Base-by-base conservation (phyloP, 1,140 invertebrate genomes). In the Subanguina moxae region DNA sequence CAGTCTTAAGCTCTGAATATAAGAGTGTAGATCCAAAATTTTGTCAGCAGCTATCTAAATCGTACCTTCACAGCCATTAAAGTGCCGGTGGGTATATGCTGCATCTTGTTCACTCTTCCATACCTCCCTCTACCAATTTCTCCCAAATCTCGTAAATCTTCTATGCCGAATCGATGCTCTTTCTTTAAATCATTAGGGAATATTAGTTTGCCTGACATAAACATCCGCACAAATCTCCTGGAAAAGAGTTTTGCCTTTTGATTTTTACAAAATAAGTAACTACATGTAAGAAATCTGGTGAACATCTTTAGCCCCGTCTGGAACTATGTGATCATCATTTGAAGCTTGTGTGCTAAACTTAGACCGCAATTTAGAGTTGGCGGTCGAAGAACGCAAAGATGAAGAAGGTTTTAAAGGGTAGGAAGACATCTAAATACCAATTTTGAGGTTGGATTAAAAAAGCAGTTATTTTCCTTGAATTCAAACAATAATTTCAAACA, bases 31-130 rank as follows among this genome's bases (percentile, higher is more conserved):
- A n/a, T n/a, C n/a, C n/a, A n/a, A n/a, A n/a, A n/a, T n/a, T n/a
- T n/a, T n/a, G n/a, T n/a, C n/a, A n/a, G n/a, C n/a, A n/a, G n/a
- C n/a, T n/a, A n/a, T n/a, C n/a, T n/a, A n/a, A 52, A 52, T 52
- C 3, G 48, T 84, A 89, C 89, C 86, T 96, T 96, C 48, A 96
- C 93, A 83, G 93, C 93, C 88, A 96, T 92, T 56, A 90, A 88
- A 76, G 89, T 91, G 76, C 87, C 87, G 65, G 90, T 91, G 84
- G 88, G 89, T 82, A 88, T 88, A 84, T 96, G 92, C 72, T 90
- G 87, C 92, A 96, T 94, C 86, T 94, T 94, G 85, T 95, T 93
- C 67, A 96, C 93, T 82, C 91, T 91, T 68, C 93, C 93, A 87
- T 93, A 95, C 76, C 91, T 92, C 69, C 93, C 93, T 77, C 91